Evolutionary conservation across 2,113 vertebrate genomes (phyloP), one percentile per base, ranked within the genome.

Genomic region (Antechinus stuartii): DNA sequence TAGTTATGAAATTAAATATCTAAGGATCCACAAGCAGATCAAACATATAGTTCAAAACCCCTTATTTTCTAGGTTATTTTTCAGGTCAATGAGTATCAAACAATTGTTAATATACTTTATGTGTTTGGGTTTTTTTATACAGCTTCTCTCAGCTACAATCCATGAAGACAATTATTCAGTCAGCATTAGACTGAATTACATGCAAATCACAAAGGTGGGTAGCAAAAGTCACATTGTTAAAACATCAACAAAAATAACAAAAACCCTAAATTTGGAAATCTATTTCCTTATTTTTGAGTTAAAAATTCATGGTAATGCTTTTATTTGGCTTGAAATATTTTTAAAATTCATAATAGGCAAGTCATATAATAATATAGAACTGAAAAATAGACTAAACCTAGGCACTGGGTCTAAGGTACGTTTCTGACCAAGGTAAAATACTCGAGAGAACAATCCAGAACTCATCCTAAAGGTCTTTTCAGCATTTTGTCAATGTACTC

Each of bases 111-210:
- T 96, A 2, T 96, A 52, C 95, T 0, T 0, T 55, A 61, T 94
- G 35, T 6, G 98, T 97, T 24, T 98, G 93, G 97, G 10, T 61
- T 2, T 61, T 2, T 30, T 11, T 61, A 16, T 94, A 91, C 98
- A 99, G 99, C 98, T 99, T 96, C 98, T 99, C 11, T 99, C 99
- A 47, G 99, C 99, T 25, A 97, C 99, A 93, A 92, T 99, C 95
- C 98, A 98, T 92, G 99, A 99, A 93, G 99, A 99, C 94, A 97
- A 96, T 27, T 97, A 49, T 90, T 99, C 99, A 97, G 98, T 99
- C 97, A 99, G 98, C 92, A 97, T 99, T 97, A 99, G 98, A 14
- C 1, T 99, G 97, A 99, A 98, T 98, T 99, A 99, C 0, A 96
- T 98, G 92, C 97, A 99, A 54, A 98, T 98, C 3, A 92, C 96